Percentiles rank a stretch among this genome's conserved stretches.
Conservation (phyloP, 1,140 invertebrate genomes). For the Asobara japonica region DNA sequence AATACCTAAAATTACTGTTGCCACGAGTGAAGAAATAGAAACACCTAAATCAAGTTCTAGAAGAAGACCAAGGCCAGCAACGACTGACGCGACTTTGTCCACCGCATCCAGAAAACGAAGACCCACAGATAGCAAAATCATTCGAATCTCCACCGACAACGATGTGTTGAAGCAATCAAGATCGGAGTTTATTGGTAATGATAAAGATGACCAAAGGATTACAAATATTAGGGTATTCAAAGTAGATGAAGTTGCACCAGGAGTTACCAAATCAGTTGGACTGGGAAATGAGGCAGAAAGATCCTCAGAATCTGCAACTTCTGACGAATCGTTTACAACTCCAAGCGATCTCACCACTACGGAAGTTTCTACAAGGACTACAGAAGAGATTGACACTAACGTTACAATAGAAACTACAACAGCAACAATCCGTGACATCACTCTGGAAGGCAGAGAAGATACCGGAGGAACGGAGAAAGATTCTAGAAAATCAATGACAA, state of each 20-base stretch:
- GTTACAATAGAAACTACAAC: not conserved
- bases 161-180: constrained; percentile 15
- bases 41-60: constrained; percentile 17
- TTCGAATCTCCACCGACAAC: constrained; percentile 30
- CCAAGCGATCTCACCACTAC: not conserved
- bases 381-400: not conserved
- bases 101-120: constrained; percentile 25
- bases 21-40: not conserved
- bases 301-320: not conserved
- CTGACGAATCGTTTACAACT: not conserved
- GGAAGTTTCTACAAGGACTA: not conserved
- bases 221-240: constrained; percentile 47
- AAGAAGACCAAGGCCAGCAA: constrained; percentile 32
- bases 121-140: constrained; percentile 16
- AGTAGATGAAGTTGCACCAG: constrained; percentile 17
- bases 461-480: not conserved
- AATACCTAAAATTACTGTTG: not conserved
- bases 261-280: not conserved
- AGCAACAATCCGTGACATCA: not conserved
- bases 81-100: constrained; percentile 23
- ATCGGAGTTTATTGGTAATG: constrained; percentile 25
- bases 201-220: constrained; percentile 39
- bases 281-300: not conserved
- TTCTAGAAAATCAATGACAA: constrained; percentile 36
- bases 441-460: not conserved